Percentiles rank a stretch among this genome's conserved stretches.
Evolutionary conservation across 1,140 invertebrate genomes (phyloP).

Genomic region (Drosophila truncata): DNA sequence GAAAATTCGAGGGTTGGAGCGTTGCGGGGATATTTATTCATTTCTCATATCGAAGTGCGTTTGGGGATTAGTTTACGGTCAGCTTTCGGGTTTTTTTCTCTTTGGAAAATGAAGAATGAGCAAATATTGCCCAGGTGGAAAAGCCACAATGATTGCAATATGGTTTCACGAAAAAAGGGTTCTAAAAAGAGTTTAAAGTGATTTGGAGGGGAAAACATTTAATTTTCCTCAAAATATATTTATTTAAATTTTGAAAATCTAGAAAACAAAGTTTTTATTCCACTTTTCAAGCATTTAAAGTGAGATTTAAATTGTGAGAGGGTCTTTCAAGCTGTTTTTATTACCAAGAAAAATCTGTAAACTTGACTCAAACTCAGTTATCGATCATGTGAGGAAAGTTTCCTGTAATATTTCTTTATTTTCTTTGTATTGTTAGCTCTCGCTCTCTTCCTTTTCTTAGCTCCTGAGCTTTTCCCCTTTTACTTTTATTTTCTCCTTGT

Average conservation of each 20-base stretch:
- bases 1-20: conserved; percentile 15
- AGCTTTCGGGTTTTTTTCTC: not conserved
- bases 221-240: too few relatives aligned
- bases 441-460: not conserved
- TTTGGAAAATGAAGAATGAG: conserved; percentile 5
- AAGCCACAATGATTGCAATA: conserved; percentile 13
- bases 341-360: not conserved
- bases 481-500: not conserved
- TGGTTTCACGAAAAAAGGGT: not conserved
- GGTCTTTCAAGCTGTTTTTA: not conserved
- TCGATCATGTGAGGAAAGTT: conserved; percentile 12
- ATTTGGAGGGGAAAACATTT: too few relatives aligned
- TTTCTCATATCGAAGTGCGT: conserved; percentile 43
- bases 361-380: not conserved
- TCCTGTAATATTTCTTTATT: conserved; percentile 10
- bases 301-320: not conserved
- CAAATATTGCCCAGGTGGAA: conserved; percentile 10
- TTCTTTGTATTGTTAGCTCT: not conserved
- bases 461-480: not conserved
- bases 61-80: conserved; percentile 10
- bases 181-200: not conserved
- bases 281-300: too few relatives aligned
- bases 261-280: too few relatives aligned
- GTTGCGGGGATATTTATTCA: conserved; percentile 15
- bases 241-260: too few relatives aligned